A percentile compares a stretch with the other conserved stretches of the same genome.
Conservation (phyloP, 2,797 vertebrate genomes). For the Oreochromis mossambicus region DNA sequence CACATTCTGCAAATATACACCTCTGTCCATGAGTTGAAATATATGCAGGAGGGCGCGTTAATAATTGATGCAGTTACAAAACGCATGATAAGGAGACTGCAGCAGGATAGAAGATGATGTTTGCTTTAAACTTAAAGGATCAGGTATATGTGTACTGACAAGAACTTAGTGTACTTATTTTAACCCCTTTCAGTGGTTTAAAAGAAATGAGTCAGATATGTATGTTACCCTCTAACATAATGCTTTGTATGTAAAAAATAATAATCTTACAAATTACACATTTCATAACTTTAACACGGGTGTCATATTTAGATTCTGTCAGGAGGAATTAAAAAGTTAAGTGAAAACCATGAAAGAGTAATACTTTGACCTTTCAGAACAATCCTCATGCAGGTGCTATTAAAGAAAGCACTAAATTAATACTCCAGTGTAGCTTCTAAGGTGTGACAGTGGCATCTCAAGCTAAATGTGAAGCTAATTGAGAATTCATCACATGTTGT, state of each 20-base stretch:
- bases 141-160: background rate
- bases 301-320: constrained; percentile 1
- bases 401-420: constrained; percentile 8
- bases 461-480: constrained; percentile 34
- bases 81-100: constrained; percentile 45
- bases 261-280: background rate
- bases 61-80: constrained; percentile 60
- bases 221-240: background rate
- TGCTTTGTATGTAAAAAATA: background rate
- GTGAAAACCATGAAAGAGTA: background rate
- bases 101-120: constrained; percentile 32
- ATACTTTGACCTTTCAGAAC: constrained; percentile 12
- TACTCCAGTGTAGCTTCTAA: background rate
- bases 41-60: constrained; percentile 48
- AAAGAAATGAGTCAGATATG: background rate
- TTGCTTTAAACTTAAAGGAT: constrained; percentile 26
- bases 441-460: background rate
- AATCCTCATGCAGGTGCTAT: constrained; percentile 12
- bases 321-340: background rate
- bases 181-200: background rate
- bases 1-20: constrained; percentile 32
- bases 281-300: background rate
- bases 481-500: constrained; percentile 34
- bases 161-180: background rate
- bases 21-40: constrained; percentile 47